Evolutionary conservation across 2,797 vertebrate species (phyloP), one percentile per base, ranked within the genome.

Genomic region (Alca torda): DNA sequence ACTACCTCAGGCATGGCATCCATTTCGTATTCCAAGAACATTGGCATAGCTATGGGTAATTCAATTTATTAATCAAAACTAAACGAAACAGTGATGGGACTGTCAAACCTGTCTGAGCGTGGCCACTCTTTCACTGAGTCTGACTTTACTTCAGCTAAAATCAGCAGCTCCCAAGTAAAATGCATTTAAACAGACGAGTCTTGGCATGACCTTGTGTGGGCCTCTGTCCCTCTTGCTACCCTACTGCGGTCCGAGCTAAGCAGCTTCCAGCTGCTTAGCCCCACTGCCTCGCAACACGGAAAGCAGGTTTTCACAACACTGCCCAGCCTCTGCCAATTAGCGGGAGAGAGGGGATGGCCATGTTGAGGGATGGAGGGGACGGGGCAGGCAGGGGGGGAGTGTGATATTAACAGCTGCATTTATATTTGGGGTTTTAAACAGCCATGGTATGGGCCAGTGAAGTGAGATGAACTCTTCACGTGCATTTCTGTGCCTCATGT

Each of bases 251-350:
- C 33, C 3, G 7, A 88, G 65, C 57, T 95, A 96, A 96, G 85
- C 85, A 81, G 92, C 76, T 95, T 63, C 53, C 48, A 94, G 79
- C 94, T 91, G 86, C 95, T 96, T 89, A 94, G 57, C 82, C 91
- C 83, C 67, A 28, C 20, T 68, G 76, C 92, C 75, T 95, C 14
- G 0, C 78, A 77, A 46, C 72, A 80, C 41, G 61, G 72, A 83
- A 76, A 90, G 84, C 46, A 57, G 65, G 56, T 87, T 93, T 63
- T 35, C 68, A 67, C 25, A 92, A 88, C 68, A 63, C 46, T 68
- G 84, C 69, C 80, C 59, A 76, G 45, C 16, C 68, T 56, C 70
- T 92, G 67, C 56, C 80, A 95, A 33, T 57, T 53, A 92, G 56
- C 3, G 2, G 31, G 13, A 83, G 51, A 93, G 46, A 85, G 20